Percentiles rank a stretch among this genome's conserved stretches.
phyloP scores from a whole-genome alignment of 2,888 invertebrate genomes.

The Cephalotes varians region DNA sequence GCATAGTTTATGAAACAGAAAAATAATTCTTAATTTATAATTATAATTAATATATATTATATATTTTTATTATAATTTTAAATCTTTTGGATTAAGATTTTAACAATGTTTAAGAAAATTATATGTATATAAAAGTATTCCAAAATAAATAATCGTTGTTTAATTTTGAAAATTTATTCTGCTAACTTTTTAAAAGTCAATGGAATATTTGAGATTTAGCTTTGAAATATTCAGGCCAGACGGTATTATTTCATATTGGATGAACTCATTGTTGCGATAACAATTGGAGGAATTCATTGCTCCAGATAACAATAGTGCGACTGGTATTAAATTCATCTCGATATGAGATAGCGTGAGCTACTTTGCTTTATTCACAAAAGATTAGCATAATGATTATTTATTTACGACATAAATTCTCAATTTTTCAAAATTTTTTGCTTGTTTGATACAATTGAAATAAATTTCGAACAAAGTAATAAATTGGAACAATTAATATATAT shows the following conservation, averaged over 20 bases:
- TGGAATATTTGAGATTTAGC: not conserved
- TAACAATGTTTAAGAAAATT: not conserved
- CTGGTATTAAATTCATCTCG: not conserved
- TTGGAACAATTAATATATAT: not conserved
- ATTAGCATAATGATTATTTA: not conserved
- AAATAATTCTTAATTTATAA: not conserved
- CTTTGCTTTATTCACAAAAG: not conserved
- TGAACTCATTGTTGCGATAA: no score
- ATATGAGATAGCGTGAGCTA: not conserved
- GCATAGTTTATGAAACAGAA: not conserved
- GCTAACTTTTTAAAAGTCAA: not conserved
- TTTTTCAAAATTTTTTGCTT: not conserved
- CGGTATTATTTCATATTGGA: no score
- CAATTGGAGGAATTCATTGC: no score
- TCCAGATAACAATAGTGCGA: constrained; percentile 15
- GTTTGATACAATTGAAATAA: not conserved
- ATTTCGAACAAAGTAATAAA: not conserved
- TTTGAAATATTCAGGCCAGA: not conserved
- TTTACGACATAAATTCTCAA: not conserved
- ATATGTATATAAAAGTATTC: not conserved
- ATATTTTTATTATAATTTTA: no score
- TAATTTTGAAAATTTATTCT: not conserved
- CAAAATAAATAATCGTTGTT: not conserved
- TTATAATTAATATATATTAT: no score
- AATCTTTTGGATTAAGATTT: constrained; percentile 6